These are phyloP conservation scores for Hoplodrina ambigua DNA, from an alignment of 2,888 invertebrate genomes.

Conservation along the genomic window DNA sequence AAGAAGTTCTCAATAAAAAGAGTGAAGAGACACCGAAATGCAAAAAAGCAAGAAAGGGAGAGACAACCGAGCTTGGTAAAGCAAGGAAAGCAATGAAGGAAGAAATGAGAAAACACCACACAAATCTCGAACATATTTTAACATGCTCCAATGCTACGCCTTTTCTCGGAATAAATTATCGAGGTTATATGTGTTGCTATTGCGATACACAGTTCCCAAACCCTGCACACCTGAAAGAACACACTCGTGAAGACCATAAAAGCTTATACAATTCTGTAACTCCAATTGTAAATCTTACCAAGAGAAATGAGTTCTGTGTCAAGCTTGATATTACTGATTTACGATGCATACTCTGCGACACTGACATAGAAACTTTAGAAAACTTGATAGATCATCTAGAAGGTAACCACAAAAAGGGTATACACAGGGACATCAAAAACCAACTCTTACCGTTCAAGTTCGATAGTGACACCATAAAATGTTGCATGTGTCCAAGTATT, in stretches of 20 bases:
- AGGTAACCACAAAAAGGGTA: slow-evolving; percentile 61
- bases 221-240: slow-evolving; percentile 69
- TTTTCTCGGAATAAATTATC: slow-evolving; percentile 62
- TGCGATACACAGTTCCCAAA: slow-evolving; percentile 62
- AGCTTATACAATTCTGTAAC: slow-evolving; percentile 5
- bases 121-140: slow-evolving; percentile 41
- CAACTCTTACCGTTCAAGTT: slow-evolving; percentile 73
- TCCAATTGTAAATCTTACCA: background rate
- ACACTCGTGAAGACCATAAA: slow-evolving; percentile 63
- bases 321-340: slow-evolving; percentile 38
- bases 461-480: slow-evolving; percentile 10
- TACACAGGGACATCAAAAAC: slow-evolving; percentile 70
- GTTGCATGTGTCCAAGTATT: slow-evolving; percentile 16
- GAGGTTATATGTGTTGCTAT: slow-evolving; percentile 69
- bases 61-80: background rate
- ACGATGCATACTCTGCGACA: slow-evolving; percentile 22
- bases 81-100: slow-evolving; percentile 10
- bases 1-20: background rate
- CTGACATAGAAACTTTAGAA: slow-evolving; percentile 33
- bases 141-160: slow-evolving; percentile 70
- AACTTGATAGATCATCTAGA: slow-evolving; percentile 43
- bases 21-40: background rate
- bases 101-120: slow-evolving; percentile 27
- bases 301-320: slow-evolving; percentile 1
- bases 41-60: background rate